Evolutionary conservation across 2,797 vertebrate genomes (phyloP), one percentile per base, ranked within the genome.

Genomic region (Sebastes vulpes): DNA sequence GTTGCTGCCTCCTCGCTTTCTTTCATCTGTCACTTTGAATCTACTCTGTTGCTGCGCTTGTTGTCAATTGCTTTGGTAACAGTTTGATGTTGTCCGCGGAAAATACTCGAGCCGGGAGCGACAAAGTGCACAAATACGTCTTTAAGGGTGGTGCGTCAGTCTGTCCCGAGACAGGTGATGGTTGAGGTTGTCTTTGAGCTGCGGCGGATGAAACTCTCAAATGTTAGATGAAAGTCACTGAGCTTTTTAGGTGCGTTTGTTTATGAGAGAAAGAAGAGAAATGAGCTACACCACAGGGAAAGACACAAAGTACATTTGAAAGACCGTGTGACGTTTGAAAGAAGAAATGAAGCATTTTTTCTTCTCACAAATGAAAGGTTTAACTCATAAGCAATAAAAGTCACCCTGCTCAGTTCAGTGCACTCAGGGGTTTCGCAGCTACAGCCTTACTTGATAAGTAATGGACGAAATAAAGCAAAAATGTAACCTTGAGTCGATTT

Each of bases 21-120:
- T 87, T 89, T 89, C 85, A 88, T 90, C 84, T 86, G 91, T 93
- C 91, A 87, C 89, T 91, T 88, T 79, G 20, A 73, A 92, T 93
- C 87, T 84, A 28, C 35, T 67, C 63, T 65, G 76, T 78, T 80
- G 66, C 75, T 77, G 18, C 9, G 46, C 72, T 50, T 66, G 80
- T 88, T 85, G 85, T 90, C 84, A 87, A 63, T 83, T 0, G 35
- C 75, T 81, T 65, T 50, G 65, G 35, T 56, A 86, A 76, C 84
- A 77, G 60, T 86, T 85, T 79, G 83, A 85, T 72, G 73, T 73
- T 75, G 77, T 81, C 69, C 56, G 25, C 8, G 66, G 57, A 59
- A 86, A 89, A 82, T 23, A 57, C 46, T 23, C 4, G 4, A 74
- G 65, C 80, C 60, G 6, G 10, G 46, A 81, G 82, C 48, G 2